phyloP scores from a whole-genome alignment of 2,888 invertebrate genomes.

The Buathra laborator region DNA sequence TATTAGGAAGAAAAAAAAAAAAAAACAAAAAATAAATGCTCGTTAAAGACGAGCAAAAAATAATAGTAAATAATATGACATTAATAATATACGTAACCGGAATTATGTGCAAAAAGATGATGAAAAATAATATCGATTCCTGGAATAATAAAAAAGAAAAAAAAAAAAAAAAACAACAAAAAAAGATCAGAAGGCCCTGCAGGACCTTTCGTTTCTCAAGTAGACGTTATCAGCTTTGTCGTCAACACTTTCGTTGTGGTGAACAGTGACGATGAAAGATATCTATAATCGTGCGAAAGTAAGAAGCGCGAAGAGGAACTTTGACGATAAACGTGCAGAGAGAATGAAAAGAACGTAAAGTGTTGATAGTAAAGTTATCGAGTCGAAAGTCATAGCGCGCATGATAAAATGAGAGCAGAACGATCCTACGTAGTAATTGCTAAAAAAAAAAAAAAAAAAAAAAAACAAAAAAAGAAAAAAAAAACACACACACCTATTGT shows the following conservation, averaged over 20 bases:
- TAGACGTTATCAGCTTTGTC: slow-evolving; percentile 12
- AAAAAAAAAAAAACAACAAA: not conserved
- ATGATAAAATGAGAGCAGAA: slow-evolving; percentile 28
- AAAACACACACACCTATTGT: slow-evolving; percentile 76
- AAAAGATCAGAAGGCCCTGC: not conserved
- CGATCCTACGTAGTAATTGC: slow-evolving; percentile 78
- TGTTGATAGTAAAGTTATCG: not conserved
- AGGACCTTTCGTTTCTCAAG: slow-evolving; percentile 56
- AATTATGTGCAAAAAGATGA: slow-evolving; percentile 3
- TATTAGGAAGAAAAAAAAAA: slow-evolving; percentile 45
- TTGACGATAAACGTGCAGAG: slow-evolving; percentile 1
- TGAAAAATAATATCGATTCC: not conserved
- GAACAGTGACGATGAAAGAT: not conserved
- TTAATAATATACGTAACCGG: slow-evolving; percentile 20
- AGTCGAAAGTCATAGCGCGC: slow-evolving; percentile 16
- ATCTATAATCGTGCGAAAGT: not conserved
- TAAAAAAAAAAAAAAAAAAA: slow-evolving; percentile 36
- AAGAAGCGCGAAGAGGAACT: not conserved
- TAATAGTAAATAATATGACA: slow-evolving; percentile 14
- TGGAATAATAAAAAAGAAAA: not conserved
- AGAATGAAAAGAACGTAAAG: not conserved
- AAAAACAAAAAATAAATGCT: slow-evolving; percentile 16
- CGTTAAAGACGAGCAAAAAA: slow-evolving; percentile 24
- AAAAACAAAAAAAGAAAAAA: slow-evolving; percentile 16
- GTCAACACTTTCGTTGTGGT: slow-evolving; percentile 13